Conservation (phyloP, 2,797 vertebrate species). For the Nannoperca australis region DNA sequence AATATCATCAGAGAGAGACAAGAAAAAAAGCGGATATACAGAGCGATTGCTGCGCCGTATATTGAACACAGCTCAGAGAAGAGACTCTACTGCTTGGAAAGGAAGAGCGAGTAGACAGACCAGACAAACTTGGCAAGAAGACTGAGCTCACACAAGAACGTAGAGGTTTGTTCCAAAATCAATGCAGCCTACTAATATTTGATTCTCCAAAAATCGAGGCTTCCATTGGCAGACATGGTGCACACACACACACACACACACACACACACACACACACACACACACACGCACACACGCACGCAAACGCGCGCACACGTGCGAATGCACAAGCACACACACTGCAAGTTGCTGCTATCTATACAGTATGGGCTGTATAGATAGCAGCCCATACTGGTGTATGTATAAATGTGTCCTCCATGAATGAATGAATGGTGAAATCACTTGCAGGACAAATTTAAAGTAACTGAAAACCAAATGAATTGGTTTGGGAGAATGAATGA, state of each 20-base stretch:
- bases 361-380: conserved; percentile 9
- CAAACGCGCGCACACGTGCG: conserved; percentile 36
- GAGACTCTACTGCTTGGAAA: conserved; percentile 61
- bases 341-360: not conserved
- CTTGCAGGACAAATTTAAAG: conserved; percentile 9
- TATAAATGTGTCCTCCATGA: conserved; percentile 2
- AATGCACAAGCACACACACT: conserved; percentile 1
- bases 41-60: conserved; percentile 32
- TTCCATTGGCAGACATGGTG: conserved; percentile 55
- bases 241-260: conserved; percentile 29
- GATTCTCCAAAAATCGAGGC: conserved; percentile 68
- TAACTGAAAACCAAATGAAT: not conserved
- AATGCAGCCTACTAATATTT: conserved; percentile 80
- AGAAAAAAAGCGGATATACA: conserved; percentile 29
- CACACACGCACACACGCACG: too few relatives aligned
- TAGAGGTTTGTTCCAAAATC: conserved; percentile 76
- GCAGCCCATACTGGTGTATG: conserved; percentile 12
- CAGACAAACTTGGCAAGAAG: conserved; percentile 76
- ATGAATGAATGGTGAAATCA: conserved; percentile 29
- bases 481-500: conserved; percentile 5
- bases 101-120: conserved; percentile 74
- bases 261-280: not conserved
- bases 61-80: conserved; percentile 47
- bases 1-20: conserved; percentile 32
- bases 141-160: conserved; percentile 69